Base-by-base conservation (phyloP, 2,888 invertebrate species). In the Cryptocephalus moraei region DNA sequence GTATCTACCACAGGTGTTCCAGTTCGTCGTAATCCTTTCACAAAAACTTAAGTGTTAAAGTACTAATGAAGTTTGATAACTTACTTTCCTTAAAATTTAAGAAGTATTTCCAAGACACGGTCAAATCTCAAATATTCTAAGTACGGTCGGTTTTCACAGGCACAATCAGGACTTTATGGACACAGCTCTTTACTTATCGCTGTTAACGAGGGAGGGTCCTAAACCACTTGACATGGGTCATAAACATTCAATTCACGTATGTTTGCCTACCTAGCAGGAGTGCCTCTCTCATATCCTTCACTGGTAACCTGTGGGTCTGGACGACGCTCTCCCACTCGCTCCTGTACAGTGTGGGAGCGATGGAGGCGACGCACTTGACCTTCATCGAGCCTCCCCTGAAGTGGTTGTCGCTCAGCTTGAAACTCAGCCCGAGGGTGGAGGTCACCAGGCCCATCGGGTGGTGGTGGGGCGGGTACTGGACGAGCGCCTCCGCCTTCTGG, bases 241-340 rank as follows among this genome's bases (percentile, higher is more conserved):
- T n/a, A n/a, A n/a, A n/a, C n/a, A n/a, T 22, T 22, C 6, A 22
- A 22, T 22, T 22, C 22, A 22, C 6, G 3, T 36, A 12, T 36
- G 6, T 36, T 12, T 8, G 4, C 75, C 75, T 68, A 80, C 80
- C 80, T 57, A 80, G 69, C 49, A 80, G 67, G 63, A 79, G 73
- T 22, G 80, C 80, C 63, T 80, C 80, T 53, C 79, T 71, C 67
- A 78, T 77, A 61, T 78, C 78, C 60, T 77, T 74, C 50, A 77
- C 72, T 10, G 55, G 53, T 45, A 78, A 70, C 32, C 76, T 74
- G 43, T 76, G 69, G 38, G 76, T 74, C 60, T 78, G 76, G 14
- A 79, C 71, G 1, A 78, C 73, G 57, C 77, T 77, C 60, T 79
- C 79, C 54, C 75, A 68, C 62, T 77, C 78, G 9, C 77, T 77